Base-by-base conservation (phyloP, 1,140 invertebrate genomes). In the Apocrypta bakeri region DNA sequence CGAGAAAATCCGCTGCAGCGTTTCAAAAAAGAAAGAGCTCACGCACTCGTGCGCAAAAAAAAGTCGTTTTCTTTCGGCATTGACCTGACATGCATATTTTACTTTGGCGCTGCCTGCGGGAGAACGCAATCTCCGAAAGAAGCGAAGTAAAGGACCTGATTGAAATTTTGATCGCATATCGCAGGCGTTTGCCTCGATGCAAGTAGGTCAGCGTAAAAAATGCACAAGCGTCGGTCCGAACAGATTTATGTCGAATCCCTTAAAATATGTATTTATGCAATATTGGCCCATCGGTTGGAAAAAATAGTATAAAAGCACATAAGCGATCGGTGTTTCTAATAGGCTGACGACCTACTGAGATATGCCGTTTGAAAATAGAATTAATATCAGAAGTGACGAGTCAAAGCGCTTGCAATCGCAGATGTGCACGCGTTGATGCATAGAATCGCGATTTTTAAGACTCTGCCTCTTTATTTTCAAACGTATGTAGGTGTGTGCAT, bases 141-240 rank as follows among this genome's bases (percentile, higher is more conserved):
- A 7, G 40, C 9, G 2, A 56, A 69, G 33, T 48, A 25, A 17
- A 42, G 11, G 17, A 79, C 0, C 25, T 21, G 48, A 73, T 80
- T 73, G 31, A 63, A 72, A 80, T 80, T 80, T 80, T n/a, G 40
- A 71, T 69, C 14, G 77, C 78, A 72, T 40, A 37, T 37, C 48
- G n/a, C n/a, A 69, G 9, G 29, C 48, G 29, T 42, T 25, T 61
- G n/a, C 11, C 29, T 33, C 48, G 29, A 17, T 17, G 48, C 29
- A 80, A 63, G 25, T 63, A 21, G 78, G 69, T 80, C 78, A 79
- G 42, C 27, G 14, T 31, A 21, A 56, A n/a, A 56, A 56, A 56
- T 56, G 48, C 7, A n/a, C n/a, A 6, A 56, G 21, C 17, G 48
- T 17, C 11, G 42, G 2, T 48, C 42, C 4, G 1, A 17, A 9